A percentile compares a stretch with the other conserved stretches of the same genome.
Conservation (phyloP, 2,797 vertebrate species). For the Erethizon dorsatum region DNA sequence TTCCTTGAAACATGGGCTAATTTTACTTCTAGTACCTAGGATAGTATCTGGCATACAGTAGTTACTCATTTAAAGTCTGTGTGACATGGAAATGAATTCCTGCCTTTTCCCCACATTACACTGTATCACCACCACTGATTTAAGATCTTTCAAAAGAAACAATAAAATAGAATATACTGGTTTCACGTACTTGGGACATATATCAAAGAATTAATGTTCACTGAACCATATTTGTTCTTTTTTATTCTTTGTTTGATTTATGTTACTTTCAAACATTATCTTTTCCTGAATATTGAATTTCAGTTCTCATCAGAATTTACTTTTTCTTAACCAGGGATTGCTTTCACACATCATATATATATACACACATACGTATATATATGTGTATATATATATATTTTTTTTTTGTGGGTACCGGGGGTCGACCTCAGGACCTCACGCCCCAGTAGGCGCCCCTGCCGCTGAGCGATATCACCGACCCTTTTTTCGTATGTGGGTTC, state of each 20-base stretch:
- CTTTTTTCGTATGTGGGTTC: no score
- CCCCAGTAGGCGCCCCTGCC: no score
- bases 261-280: not conserved
- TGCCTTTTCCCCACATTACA: not conserved
- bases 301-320: constrained; percentile 21
- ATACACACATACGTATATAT: no score
- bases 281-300: constrained; percentile 44
- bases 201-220: not conserved
- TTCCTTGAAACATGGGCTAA: not conserved
- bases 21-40: not conserved
- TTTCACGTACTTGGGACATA: not conserved
- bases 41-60: not conserved
- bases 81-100: not conserved
- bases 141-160: not conserved
- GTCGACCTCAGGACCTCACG: no score
- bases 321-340: constrained; percentile 31
- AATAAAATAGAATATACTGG: not conserved
- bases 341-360: not conserved
- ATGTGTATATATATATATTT: not conserved
- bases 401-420: not conserved
- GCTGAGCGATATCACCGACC: no score
- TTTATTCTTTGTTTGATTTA: constrained; percentile 19
- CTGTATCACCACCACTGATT: not conserved
- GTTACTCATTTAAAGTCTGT: constrained; percentile 23
- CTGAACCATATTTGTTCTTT: not conserved